Percentiles rank a stretch among this genome's conserved stretches.
These are phyloP conservation scores for Macroramphosus scolopax DNA, from an alignment of 2,797 vertebrate species.

Conservation along the genomic window DNA sequence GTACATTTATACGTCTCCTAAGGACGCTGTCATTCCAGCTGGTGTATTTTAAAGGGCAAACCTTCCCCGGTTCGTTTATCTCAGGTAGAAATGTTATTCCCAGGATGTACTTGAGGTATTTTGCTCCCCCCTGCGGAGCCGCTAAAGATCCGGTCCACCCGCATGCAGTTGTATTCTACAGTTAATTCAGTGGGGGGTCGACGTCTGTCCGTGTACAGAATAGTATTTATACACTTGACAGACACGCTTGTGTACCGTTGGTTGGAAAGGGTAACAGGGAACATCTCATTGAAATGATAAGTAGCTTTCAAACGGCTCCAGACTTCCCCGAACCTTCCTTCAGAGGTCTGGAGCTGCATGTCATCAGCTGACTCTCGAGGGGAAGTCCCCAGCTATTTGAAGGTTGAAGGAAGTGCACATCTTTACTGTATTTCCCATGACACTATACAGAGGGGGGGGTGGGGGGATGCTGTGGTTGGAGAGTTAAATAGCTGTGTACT, in stretches of 20 bases:
- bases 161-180: background rate
- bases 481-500: no score
- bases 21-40: slow-evolving; percentile 50
- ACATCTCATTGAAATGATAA: no score
- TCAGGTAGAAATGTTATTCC: slow-evolving; percentile 20
- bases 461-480: no score
- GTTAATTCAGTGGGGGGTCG: no score
- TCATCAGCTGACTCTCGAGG: slow-evolving; percentile 8
- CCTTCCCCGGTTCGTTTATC: slow-evolving; percentile 15
- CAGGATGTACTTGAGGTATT: slow-evolving; percentile 7
- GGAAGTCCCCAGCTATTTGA: slow-evolving; percentile 31
- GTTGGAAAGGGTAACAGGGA: no score
- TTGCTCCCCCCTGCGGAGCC: slow-evolving; percentile 5
- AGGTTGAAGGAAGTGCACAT: slow-evolving; percentile 24
- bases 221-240: slow-evolving; percentile 4
- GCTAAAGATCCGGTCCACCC: slow-evolving; percentile 2
- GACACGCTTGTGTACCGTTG: background rate
- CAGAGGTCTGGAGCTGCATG: slow-evolving; percentile 16
- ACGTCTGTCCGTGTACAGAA: background rate
- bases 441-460: slow-evolving; percentile 21
- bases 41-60: slow-evolving; percentile 61
- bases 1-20: slow-evolving; percentile 28
- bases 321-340: no score
- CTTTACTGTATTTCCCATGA: slow-evolving; percentile 24
- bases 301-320: no score